phyloP scores from a whole-genome alignment of 2,113 vertebrate species.

The Arenaria interpres region DNA sequence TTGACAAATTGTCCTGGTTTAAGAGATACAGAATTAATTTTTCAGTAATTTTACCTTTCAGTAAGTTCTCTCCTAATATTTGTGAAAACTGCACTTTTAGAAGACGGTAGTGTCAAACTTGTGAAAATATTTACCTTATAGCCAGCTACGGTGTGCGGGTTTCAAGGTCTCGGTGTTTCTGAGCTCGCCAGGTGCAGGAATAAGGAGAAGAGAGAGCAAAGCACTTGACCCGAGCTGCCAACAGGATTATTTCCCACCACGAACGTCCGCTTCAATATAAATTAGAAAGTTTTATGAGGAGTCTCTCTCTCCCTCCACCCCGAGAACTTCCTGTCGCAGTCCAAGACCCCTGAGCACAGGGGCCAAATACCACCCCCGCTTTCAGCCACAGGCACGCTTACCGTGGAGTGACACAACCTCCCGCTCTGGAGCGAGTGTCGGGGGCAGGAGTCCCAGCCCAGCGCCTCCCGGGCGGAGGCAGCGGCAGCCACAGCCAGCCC shows the following conservation, averaged over 20 bases:
- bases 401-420: accelerated
- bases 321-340: neutral
- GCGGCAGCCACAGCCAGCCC: accelerated
- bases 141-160: neutral
- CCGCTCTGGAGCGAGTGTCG: accelerated
- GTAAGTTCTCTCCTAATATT: neutral
- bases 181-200: neutral
- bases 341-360: too few species aligned
- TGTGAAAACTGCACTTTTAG: neutral
- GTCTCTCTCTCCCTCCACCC: too few species aligned
- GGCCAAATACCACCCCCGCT: neutral
- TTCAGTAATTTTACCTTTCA: neutral
- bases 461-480: too few species aligned
- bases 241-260: neutral
- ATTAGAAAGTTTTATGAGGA: neutral
- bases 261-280: neutral
- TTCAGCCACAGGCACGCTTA: neutral
- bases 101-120: neutral
- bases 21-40: neutral
- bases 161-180: neutral
- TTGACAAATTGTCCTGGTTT: neutral
- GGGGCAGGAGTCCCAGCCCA: too few species aligned
- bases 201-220: neutral
- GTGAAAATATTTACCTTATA: neutral
- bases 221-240: neutral